These are phyloP conservation scores for Eciton burchellii DNA, from an alignment of 1,140 invertebrate genomes.

Conservation along the genomic window DNA sequence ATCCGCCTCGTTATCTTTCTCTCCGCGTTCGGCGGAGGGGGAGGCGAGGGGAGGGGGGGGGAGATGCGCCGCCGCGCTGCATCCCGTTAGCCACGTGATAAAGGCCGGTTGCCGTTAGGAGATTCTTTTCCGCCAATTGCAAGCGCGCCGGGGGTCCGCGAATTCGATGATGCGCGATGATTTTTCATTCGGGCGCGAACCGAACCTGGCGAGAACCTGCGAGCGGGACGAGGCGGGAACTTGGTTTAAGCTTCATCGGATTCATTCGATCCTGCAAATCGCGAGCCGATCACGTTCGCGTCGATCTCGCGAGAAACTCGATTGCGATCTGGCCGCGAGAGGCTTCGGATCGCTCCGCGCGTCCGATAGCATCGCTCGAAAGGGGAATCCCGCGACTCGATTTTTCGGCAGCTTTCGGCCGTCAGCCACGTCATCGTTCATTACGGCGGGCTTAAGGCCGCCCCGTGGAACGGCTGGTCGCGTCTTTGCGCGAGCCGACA, in stretches of 20 bases:
- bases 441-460: background rate
- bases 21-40: no score
- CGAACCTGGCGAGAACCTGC: background rate
- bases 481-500: slow-evolving; percentile 16
- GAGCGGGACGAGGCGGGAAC: background rate
- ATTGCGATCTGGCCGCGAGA: no score
- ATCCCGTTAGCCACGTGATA: background rate
- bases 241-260: slow-evolving; percentile 38
- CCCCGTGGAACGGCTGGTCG: background rate
- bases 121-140: slow-evolving; percentile 48
- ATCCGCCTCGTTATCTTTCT: slow-evolving; percentile 43
- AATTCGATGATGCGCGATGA: slow-evolving; percentile 14
- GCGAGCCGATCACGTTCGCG: no score
- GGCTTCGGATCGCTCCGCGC: slow-evolving; percentile 23
- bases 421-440: background rate
- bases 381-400: slow-evolving; percentile 4
- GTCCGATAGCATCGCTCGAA: slow-evolving; percentile 3
- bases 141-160: background rate
- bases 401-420: slow-evolving; percentile 26
- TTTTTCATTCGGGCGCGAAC: background rate
- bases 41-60: no score
- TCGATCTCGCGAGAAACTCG: no score
- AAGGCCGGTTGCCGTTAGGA: background rate
- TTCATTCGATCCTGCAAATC: background rate
- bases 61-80: background rate